phyloP scores from a whole-genome alignment of 2,113 vertebrate species.

The Pteropus alecto region DNA sequence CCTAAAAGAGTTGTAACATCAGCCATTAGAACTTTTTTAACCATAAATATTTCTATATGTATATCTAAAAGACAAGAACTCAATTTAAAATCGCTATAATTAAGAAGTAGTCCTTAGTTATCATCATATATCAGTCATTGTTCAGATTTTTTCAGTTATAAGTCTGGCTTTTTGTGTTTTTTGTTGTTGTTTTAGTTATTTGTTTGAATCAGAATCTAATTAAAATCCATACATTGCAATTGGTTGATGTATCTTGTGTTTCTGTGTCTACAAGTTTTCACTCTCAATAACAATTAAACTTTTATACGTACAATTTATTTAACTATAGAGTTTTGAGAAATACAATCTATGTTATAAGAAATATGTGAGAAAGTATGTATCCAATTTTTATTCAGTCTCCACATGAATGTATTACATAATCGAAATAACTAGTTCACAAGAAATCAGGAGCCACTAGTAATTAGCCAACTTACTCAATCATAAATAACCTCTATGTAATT shows the following conservation, averaged over 20 bases:
- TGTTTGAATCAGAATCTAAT: slow-evolving; percentile 17
- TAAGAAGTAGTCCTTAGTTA: neutral
- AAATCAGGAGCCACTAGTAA: neutral
- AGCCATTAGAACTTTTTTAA: neutral
- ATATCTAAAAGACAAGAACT: neutral
- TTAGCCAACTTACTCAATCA: neutral
- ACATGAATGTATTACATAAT: neutral
- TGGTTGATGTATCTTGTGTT: neutral
- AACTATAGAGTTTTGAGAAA: neutral
- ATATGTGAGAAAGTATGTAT: neutral
- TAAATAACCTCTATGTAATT: neutral
- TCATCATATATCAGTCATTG: neutral
- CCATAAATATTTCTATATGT: neutral
- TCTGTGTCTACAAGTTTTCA: neutral
- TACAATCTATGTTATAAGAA: neutral
- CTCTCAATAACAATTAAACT: neutral
- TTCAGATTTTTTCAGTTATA: slow-evolving; percentile 25
- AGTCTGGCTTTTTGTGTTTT: neutral
- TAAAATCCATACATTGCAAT: neutral
- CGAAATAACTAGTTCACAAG: slow-evolving; percentile 15
- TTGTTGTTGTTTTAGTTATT: neutral
- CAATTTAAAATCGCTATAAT: neutral
- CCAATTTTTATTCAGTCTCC: neutral
- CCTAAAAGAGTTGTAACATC: neutral
- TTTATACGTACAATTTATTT: neutral